Conservation (phyloP, 2,113 vertebrate genomes). For the Puffinus mauretanicus region DNA sequence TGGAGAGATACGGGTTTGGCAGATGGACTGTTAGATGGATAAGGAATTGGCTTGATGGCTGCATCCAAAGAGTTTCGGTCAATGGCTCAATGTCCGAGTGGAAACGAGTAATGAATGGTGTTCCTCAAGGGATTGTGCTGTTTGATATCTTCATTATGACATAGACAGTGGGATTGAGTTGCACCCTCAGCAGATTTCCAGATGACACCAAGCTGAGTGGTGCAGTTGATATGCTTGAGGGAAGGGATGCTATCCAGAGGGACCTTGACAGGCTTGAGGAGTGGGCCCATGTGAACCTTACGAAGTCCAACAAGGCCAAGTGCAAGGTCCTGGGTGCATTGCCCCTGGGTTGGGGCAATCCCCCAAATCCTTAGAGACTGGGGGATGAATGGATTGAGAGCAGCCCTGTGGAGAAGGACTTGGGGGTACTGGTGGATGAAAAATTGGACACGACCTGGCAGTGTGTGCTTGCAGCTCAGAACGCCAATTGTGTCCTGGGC, state of each 20-base stretch:
- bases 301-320: background rate
- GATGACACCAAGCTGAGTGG: background rate
- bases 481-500: background rate
- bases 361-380: background rate
- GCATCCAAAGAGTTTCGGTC: accelerated
- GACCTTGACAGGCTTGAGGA: background rate
- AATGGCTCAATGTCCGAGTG: background rate
- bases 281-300: accelerated
- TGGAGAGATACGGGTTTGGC: background rate
- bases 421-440: background rate
- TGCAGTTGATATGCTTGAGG: background rate
- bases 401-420: background rate
- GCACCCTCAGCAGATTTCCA: background rate
- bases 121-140: background rate
- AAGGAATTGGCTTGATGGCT: background rate
- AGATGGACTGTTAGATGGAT: background rate
- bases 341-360: accelerated
- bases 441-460: accelerated
- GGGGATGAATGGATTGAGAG: background rate
- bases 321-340: background rate
- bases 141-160: background rate
- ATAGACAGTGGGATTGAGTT: background rate
- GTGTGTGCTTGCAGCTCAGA: background rate
- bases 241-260: too few species aligned
- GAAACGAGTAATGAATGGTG: background rate